Base-by-base conservation (phyloP, 2,888 invertebrate species). In the Drosophila pseudotakahashii region DNA sequence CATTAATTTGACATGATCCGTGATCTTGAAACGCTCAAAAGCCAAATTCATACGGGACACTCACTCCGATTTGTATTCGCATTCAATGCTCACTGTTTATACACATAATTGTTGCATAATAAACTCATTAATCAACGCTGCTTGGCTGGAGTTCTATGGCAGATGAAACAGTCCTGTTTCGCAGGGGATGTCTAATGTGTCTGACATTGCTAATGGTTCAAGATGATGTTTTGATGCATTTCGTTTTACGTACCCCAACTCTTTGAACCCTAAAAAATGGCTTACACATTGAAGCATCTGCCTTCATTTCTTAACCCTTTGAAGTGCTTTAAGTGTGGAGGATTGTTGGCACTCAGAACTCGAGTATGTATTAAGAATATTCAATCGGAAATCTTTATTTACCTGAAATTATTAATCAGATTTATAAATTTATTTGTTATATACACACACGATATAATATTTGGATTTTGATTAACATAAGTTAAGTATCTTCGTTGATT, bases 101-200 rank as follows among this genome's bases (percentile, higher is more conserved):
- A 79, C 23, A 82, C 81, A 80, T 88, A 86, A 86, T 83, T 88
- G 81, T 83, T 89, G 81, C 82, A 89, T 90, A 90, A 89, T 90
- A 81, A 76, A 75, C 73, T 71, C 88, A 89, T 89, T 90, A 85
- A 89, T 89, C 89, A 90, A 57, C 37, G 59, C 42, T 62, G 60
- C 48, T 55, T 59, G 76, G 70, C 67, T 78, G 81, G 57, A 50
- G 30, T 30, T 32, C 19, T 10, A 10, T 44, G 63, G 63, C 48
- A 52, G 64, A 45, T 30, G 59, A 73, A 62, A 54, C 52, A 57
- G 59, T 58, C 60, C 41, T 45, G 32, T 41, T 47, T 32, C 11
- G 42, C 32, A 47, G 26, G 71, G 62, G 44, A 55, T 51, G 39
- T 10, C 30, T 14, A 34, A 41, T 37, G 64, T 51, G 51, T 51